phyloP scores from a whole-genome alignment of 2,888 invertebrate genomes.

The Stegophylla sp. region DNA sequence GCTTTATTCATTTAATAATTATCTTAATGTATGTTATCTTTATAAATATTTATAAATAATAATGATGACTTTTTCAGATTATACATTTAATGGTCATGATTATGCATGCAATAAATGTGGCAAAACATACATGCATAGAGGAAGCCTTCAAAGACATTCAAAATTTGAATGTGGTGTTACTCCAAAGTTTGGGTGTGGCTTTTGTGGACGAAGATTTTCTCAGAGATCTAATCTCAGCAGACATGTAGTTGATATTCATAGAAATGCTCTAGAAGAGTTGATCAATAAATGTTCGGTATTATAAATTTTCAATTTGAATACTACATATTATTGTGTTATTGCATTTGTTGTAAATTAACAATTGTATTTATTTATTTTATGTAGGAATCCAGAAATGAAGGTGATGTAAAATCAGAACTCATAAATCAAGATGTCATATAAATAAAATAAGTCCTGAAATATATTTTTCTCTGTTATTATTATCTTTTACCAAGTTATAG shows the following conservation, averaged over 20 bases:
- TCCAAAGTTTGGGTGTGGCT: conserved; percentile 65
- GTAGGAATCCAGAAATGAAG: conserved; percentile 30
- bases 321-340: not conserved
- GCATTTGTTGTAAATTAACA: not conserved
- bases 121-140: conserved; percentile 64
- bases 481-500: not conserved
- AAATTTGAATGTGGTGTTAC: conserved; percentile 64
- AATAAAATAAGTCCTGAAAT: not conserved
- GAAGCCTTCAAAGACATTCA: conserved; percentile 64
- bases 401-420: conserved; percentile 10
- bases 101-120: conserved; percentile 63
- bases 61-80: conserved; percentile 15
- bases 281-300: conserved; percentile 33
- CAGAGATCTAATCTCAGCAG: conserved; percentile 52
- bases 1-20: conserved; percentile 21
- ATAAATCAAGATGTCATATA: not conserved
- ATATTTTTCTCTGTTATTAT: not conserved
- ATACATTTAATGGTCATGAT: conserved; percentile 14
- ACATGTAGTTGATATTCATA: conserved; percentile 51
- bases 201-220: conserved; percentile 62
- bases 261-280: conserved; percentile 20
- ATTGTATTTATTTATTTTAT: not conserved
- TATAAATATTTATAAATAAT: not conserved
- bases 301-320: not conserved
- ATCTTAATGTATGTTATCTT: not conserved